Evolutionary conservation across 2,888 invertebrate species (phyloP).

Genomic region (Rhagonycha fulva): DNA sequence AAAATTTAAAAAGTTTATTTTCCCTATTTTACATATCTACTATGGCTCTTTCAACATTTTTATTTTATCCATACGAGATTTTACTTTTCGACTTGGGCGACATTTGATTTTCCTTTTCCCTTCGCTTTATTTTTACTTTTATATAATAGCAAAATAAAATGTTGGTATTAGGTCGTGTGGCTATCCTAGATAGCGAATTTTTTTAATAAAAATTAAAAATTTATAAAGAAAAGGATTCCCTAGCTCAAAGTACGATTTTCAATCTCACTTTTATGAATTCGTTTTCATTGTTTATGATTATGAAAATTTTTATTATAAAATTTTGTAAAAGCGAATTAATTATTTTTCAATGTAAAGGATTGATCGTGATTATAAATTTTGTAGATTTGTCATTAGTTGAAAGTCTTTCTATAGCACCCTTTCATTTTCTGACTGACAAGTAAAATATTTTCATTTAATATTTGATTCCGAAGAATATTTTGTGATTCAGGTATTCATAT

Average conservation of each 20-base stretch:
- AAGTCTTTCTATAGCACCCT: not conserved
- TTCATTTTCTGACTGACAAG: not conserved
- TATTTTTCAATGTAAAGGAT: not conserved
- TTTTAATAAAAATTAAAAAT: not conserved
- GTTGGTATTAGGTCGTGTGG: not conserved
- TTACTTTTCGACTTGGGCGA: not conserved
- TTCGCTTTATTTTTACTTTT: not conserved
- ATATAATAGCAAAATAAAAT: not conserved
- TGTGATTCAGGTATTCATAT: too few species aligned
- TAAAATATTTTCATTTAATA: not conserved
- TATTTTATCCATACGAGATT: constrained; percentile 1
- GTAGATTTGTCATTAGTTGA: not conserved
- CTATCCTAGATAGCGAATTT: not conserved
- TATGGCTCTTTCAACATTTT: not conserved
- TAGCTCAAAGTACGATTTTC: not conserved
- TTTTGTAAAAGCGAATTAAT: not conserved
- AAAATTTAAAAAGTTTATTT: constrained; percentile 2
- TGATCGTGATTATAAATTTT: not conserved
- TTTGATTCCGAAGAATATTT: not conserved
- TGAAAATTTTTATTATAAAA: not conserved
- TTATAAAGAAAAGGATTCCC: not conserved
- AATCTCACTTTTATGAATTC: not conserved
- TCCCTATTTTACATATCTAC: constrained; percentile 1
- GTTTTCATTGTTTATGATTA: not conserved
- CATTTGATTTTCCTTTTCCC: constrained; percentile 1